These are phyloP conservation scores for Melinopterus prodromus DNA, from an alignment of 2,888 invertebrate species.

Conservation along the genomic window DNA sequence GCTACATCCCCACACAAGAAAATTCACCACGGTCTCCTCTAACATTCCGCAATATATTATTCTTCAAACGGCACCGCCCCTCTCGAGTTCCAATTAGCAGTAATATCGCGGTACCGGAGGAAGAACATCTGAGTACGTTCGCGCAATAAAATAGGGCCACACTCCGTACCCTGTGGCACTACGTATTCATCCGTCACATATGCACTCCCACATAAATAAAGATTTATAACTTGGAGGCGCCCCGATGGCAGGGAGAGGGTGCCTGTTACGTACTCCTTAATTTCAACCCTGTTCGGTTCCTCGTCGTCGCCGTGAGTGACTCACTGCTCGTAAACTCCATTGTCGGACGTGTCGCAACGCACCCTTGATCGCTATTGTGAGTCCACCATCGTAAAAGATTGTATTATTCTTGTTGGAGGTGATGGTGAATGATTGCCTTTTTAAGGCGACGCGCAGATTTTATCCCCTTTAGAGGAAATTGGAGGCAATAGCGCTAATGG, in stretches of 20 bases:
- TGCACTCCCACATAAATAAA: constrained; percentile 34
- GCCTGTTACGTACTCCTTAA: not conserved
- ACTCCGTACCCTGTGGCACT: not conserved
- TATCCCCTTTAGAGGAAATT: not conserved
- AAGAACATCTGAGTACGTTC: not conserved
- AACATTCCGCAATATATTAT: not conserved
- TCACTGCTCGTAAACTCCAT: not conserved
- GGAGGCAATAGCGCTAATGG: not conserved
- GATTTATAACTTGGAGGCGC: constrained; percentile 27
- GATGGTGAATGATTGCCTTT: constrained; percentile 4
- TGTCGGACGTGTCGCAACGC: not conserved
- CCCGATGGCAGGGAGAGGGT: constrained; percentile 7
- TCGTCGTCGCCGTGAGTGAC: not conserved
- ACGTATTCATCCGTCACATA: constrained; percentile 34
- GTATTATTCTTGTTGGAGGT: constrained; percentile 4
- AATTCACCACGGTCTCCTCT: not conserved
- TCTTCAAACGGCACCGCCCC: not conserved
- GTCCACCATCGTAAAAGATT: not conserved
- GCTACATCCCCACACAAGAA: not conserved
- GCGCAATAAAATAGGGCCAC: not conserved
- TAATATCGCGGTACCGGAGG: not conserved
- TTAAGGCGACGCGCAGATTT: not conserved
- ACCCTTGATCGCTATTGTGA: not conserved
- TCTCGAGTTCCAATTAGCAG: constrained; percentile 4
- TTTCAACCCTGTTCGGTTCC: not conserved